These are phyloP conservation scores for Propithecus perrieri DNA, from an alignment of 2,797 vertebrate genomes.

Conservation along the genomic window DNA sequence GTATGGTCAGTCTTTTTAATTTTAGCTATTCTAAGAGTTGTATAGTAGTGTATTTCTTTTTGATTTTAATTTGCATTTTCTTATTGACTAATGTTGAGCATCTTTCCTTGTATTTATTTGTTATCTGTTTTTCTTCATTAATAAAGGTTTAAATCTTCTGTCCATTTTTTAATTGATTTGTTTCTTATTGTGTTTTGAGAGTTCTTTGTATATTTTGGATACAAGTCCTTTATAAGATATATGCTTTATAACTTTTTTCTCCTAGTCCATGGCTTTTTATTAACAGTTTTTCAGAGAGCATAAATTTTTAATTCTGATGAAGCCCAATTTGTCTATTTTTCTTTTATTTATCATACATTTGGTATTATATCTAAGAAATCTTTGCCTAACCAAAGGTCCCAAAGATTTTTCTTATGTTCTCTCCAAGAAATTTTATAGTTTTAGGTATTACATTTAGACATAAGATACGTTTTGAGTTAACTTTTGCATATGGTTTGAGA, in stretches of 20 bases:
- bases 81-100: background rate
- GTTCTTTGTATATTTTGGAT: background rate
- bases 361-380: background rate
- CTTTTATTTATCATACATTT: background rate
- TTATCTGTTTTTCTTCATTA: background rate
- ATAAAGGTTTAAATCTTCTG: conserved; percentile 4
- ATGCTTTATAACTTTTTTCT: background rate
- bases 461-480: background rate
- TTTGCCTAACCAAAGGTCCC: background rate
- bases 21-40: background rate
- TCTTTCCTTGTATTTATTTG: background rate
- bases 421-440: background rate
- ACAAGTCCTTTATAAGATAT: background rate
- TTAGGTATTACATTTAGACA: background rate
- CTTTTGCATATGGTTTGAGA: background rate
- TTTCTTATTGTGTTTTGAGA: background rate
- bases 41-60: background rate
- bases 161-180: background rate
- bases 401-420: background rate
- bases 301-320: background rate
- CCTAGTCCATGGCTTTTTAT: background rate
- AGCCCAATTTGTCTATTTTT: background rate
- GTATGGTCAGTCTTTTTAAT: background rate
- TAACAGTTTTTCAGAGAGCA: background rate
- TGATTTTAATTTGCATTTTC: background rate